Percentiles rank a stretch among this genome's conserved stretches.
Evolutionary conservation across 2,797 vertebrate species (phyloP).

Genomic region (Amniataba percoides): DNA sequence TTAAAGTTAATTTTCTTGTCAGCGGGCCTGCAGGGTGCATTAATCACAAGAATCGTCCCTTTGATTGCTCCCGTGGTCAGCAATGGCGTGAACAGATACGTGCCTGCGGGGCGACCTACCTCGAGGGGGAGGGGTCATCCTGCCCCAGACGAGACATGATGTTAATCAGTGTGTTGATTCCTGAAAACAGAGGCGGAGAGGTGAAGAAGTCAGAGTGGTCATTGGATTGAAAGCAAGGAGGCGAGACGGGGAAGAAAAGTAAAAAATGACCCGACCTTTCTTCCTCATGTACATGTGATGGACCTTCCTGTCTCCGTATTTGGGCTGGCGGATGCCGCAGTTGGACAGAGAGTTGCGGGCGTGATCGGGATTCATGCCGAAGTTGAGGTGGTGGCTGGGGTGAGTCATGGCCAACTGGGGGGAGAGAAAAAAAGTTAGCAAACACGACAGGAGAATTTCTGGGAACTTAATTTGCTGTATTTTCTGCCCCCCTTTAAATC

Average conservation of each 20-base stretch:
- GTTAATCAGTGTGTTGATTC: constrained; percentile 99
- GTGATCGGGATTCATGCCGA: constrained; percentile 99
- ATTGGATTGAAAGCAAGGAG: not conserved
- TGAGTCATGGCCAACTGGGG: constrained; percentile 97
- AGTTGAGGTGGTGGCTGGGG: constrained; percentile 98
- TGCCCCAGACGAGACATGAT: constrained; percentile 99
- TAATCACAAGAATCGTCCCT: constrained; percentile 71
- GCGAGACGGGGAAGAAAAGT: not conserved
- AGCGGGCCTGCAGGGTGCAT: constrained; percentile 73
- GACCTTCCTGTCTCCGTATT: constrained; percentile 97
- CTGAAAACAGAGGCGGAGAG: constrained; percentile 73
- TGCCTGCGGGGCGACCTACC: constrained; percentile 83
- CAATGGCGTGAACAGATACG: constrained; percentile 65
- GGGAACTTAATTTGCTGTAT: not conserved
- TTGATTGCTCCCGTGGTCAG: constrained; percentile 75
- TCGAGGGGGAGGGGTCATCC: constrained; percentile 97
- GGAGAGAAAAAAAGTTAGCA: not conserved
- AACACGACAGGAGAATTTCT: not conserved
- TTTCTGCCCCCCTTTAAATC: not conserved
- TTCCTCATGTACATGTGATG: constrained; percentile 99
- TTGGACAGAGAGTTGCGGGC: constrained; percentile 98
- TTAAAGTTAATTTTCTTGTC: constrained; percentile 79
- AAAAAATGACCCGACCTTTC: constrained; percentile 86
- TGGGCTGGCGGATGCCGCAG: constrained; percentile 97
- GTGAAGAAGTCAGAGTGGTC: constrained; percentile 9